Conservation (phyloP, 2,113 vertebrate genomes). For the chimpanzee (Pan troglodytes) region DNA sequence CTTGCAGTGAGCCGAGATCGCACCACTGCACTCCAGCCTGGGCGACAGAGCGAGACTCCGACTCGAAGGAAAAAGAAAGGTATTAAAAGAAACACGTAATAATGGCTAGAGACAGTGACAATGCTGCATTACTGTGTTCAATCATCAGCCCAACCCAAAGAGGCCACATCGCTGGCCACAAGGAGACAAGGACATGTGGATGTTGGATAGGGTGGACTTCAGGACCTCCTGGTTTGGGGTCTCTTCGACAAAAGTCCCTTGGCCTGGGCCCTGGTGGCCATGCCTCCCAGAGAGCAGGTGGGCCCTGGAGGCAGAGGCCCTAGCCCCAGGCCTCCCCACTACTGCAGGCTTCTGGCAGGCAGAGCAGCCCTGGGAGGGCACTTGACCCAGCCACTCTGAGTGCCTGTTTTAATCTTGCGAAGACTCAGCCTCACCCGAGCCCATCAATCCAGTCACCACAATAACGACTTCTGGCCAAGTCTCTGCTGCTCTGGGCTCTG, state of each 20-base stretch:
- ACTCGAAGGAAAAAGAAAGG: background rate
- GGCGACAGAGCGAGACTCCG: too few species aligned
- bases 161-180: fast-evolving
- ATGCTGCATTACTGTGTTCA: too few species aligned
- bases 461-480: background rate
- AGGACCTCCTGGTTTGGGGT: background rate
- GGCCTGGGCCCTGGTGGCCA: background rate
- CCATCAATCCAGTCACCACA: background rate
- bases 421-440: background rate
- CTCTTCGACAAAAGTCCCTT: background rate
- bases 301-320: background rate
- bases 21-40: too few species aligned
- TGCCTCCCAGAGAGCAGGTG: background rate
- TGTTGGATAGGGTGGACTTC: background rate
- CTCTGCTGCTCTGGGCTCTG: background rate
- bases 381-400: background rate
- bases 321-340: fast-evolving
- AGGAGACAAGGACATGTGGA: background rate
- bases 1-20: too few species aligned
- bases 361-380: background rate
- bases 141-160: background rate
- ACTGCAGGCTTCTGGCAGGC: background rate
- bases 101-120: background rate
- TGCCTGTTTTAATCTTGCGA: background rate
- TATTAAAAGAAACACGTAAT: background rate